Evolutionary conservation across 2,888 invertebrate species (phyloP).

Genomic region (Cheilosia urbana): DNA sequence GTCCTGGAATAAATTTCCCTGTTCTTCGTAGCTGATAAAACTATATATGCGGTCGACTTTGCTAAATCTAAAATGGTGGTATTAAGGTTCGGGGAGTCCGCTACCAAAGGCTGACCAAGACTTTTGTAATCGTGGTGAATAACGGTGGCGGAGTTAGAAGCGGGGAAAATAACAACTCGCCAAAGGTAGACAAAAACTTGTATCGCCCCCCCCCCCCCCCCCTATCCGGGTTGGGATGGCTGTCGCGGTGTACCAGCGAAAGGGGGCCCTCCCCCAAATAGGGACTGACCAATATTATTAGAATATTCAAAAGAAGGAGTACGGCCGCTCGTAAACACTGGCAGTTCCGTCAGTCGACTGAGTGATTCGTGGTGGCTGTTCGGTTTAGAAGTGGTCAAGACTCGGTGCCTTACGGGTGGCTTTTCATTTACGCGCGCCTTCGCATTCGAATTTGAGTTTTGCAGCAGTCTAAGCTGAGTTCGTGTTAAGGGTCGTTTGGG

Average conservation of each 20-base stretch:
- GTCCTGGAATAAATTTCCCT: slow-evolving; percentile 71
- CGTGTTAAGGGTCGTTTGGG: neutral
- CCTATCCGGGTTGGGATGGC: neutral
- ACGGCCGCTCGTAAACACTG: slow-evolving; percentile 60
- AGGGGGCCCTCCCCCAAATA: slow-evolving; percentile 41
- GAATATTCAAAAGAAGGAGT: slow-evolving; percentile 78
- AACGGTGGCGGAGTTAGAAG: slow-evolving; percentile 33
- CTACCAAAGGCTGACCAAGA: slow-evolving; percentile 31
- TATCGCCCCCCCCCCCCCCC: no score
- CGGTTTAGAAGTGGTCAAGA: slow-evolving; percentile 82
- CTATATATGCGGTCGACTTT: slow-evolving; percentile 26
- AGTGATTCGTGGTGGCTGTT: slow-evolving; percentile 42
- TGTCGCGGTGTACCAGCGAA: slow-evolving; percentile 22
- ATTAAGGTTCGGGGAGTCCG: slow-evolving; percentile 43
- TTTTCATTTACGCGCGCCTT: slow-evolving; percentile 45
- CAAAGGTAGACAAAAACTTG: neutral
- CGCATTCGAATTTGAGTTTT: neutral
- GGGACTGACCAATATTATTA: slow-evolving; percentile 77
- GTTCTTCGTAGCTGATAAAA: neutral
- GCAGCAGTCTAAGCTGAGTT: neutral
- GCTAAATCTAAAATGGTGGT: slow-evolving; percentile 41
- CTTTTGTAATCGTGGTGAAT: slow-evolving; percentile 60
- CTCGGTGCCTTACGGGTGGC: slow-evolving; percentile 79
- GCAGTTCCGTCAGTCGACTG: slow-evolving; percentile 65
- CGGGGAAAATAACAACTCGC: slow-evolving; percentile 6